phyloP scores from a whole-genome alignment of 1,140 invertebrate species.

The Fopius arisanus region DNA sequence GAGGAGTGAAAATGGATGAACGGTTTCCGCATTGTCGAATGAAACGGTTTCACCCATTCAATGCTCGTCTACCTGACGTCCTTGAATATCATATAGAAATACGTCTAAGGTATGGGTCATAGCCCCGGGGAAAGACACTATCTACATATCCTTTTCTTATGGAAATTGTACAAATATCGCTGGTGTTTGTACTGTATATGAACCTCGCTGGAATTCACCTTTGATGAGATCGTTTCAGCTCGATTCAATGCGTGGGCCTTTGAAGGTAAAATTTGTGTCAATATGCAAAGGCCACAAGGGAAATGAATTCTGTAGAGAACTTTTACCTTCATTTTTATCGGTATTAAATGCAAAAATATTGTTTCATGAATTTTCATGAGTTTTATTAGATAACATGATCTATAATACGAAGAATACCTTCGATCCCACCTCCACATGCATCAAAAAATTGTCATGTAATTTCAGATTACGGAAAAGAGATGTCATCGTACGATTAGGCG shows the following conservation, averaged over 20 bases:
- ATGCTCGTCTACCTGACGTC: background rate
- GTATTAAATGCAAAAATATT: background rate
- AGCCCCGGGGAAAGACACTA: background rate
- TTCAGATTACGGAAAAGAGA: constrained; percentile 71
- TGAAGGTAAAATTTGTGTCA: background rate
- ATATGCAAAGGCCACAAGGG: background rate
- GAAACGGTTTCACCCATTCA: background rate
- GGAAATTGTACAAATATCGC: background rate
- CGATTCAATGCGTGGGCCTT: background rate
- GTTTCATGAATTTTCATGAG: background rate
- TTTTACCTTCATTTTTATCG: background rate
- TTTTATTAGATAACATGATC: background rate
- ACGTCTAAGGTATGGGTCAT: background rate
- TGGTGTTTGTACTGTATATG: background rate
- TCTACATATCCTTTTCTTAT: background rate
- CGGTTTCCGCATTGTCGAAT: background rate
- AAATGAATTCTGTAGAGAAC: background rate
- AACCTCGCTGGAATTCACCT: background rate
- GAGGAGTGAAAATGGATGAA: background rate
- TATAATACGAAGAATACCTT: background rate
- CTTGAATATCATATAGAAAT: background rate
- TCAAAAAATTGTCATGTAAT: too few species aligned
- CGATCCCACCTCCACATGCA: too few species aligned
- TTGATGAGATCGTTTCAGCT: background rate
- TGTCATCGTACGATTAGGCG: constrained; percentile 77